phyloP scores from a whole-genome alignment of 37 sponge, comb jelly and placozoan species.

The Diacarnus erythraeanus region DNA sequence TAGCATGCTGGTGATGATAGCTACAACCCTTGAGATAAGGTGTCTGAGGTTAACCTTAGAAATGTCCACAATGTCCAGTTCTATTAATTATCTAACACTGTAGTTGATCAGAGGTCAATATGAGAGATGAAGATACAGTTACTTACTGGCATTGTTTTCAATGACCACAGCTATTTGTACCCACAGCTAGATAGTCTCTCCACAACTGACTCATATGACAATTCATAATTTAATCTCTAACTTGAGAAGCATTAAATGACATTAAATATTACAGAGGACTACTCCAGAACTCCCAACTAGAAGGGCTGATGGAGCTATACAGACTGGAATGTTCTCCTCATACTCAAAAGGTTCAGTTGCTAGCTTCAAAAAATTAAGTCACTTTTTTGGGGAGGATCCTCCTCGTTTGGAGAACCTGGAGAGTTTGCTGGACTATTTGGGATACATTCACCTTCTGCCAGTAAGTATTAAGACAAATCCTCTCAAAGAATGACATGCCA shows the following conservation, averaged over 20 bases:
- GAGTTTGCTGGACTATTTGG: conserved; percentile 52
- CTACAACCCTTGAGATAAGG: no score
- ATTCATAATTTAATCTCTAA: not conserved
- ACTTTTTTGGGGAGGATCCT: conserved; percentile 68
- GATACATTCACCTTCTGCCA: conserved; percentile 39
- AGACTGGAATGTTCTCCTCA: not conserved
- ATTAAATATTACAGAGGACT: not conserved
- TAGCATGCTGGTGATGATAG: no score
- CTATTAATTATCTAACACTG: not conserved
- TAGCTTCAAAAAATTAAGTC: conserved; percentile 56
- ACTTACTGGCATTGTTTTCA: not conserved
- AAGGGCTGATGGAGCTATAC: not conserved
- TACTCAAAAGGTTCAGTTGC: conserved; percentile 15
- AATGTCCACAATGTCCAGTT: not conserved
- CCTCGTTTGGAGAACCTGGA: conserved; percentile 43
- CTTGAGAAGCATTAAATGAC: not conserved
- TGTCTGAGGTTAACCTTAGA: not conserved
- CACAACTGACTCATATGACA: no score
- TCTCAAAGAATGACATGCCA: no score
- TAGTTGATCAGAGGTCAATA: not conserved
- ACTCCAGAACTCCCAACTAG: not conserved
- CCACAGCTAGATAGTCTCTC: no score
- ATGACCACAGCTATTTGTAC: not conserved
- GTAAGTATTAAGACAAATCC: conserved; percentile 17
- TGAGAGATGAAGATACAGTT: not conserved